Evolutionary conservation across 2,888 invertebrate genomes (phyloP).

Genomic region (Halictus ligatus): DNA sequence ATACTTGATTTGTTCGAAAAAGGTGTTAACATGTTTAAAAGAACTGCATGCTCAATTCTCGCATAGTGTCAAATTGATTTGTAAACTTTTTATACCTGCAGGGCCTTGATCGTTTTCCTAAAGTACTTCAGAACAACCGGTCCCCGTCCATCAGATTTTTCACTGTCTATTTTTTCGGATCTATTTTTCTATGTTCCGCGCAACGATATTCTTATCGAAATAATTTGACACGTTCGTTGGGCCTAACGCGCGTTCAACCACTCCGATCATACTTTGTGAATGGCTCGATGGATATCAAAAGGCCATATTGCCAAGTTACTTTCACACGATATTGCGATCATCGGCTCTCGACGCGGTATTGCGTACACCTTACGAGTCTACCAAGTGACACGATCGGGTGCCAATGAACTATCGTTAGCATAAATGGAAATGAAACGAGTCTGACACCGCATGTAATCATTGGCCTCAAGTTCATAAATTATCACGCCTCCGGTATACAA

Average conservation of each 20-base stretch:
- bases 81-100: constrained; percentile 1
- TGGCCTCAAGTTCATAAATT: constrained; percentile 49
- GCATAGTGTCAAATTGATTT: background rate
- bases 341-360: constrained; percentile 16
- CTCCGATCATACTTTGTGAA: background rate
- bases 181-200: constrained; percentile 18
- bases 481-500: constrained; percentile 16
- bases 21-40: background rate
- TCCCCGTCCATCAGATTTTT: background rate
- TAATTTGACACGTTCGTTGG: background rate
- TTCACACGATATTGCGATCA: constrained; percentile 26
- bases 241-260: background rate
- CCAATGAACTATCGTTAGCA: constrained; percentile 51
- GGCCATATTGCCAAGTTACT: constrained; percentile 8
- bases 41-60: background rate
- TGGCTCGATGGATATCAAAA: constrained; percentile 9
- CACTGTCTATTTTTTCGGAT: constrained; percentile 18
- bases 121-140: background rate
- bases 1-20: background rate
- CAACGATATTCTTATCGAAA: constrained; percentile 3
- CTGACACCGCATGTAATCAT: constrained; percentile 30
- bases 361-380: constrained; percentile 36
- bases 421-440: constrained; percentile 39
- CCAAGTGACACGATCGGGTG: constrained; percentile 39
- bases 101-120: background rate